Percentiles rank a stretch among this genome's conserved stretches.
These are phyloP conservation scores for Clusia tigrina DNA, from an alignment of 2,888 invertebrate species.

Conservation along the genomic window DNA sequence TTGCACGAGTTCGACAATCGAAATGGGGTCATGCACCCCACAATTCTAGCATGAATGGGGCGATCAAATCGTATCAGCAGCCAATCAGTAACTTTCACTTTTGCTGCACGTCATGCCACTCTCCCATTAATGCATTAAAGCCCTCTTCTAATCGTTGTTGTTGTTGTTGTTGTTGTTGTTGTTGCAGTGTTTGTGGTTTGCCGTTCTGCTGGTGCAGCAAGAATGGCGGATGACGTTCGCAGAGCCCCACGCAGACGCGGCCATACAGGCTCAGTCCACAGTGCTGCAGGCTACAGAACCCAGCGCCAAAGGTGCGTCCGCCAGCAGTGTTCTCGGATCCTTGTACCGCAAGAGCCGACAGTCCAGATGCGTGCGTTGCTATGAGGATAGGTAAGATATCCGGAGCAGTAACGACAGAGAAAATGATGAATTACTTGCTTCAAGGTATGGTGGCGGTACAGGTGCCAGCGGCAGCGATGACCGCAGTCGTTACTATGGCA, in stretches of 20 bases:
- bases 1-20: too few relatives aligned
- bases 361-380: conserved; percentile 60
- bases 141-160: too few relatives aligned
- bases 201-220: conserved; percentile 26
- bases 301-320: conserved; percentile 24
- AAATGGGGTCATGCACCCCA: too few relatives aligned
- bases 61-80: too few relatives aligned
- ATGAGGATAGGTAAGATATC: conserved; percentile 59
- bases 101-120: too few relatives aligned
- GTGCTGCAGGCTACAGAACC: background rate
- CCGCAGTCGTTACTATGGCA: conserved; percentile 31
- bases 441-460: too few relatives aligned
- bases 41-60: too few relatives aligned
- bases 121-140: too few relatives aligned
- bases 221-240: conserved; percentile 25
- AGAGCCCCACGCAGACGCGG: conserved; percentile 7
- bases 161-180: too few relatives aligned
- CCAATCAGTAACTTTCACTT: too few relatives aligned
- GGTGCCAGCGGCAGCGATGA: conserved; percentile 41
- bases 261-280: conserved; percentile 22
- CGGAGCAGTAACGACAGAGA: too few relatives aligned
- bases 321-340: conserved; percentile 44
- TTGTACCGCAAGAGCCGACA: conserved; percentile 56
- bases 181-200: conserved; percentile 32
- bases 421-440: too few relatives aligned